Evolutionary conservation across 2,888 invertebrate species (phyloP).

Genomic region (Panorpa germanica): DNA sequence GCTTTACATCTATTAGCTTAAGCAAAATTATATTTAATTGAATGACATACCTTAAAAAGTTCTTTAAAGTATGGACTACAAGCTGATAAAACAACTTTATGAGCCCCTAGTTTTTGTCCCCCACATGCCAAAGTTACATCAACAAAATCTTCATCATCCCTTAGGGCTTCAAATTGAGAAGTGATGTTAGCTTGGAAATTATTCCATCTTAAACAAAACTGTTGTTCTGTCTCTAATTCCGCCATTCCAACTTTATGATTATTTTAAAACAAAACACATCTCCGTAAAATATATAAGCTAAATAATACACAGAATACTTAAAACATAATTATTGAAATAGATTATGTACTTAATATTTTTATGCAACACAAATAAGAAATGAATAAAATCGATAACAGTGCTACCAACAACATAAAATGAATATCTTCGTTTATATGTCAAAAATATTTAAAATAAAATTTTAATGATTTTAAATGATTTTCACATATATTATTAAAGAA

Average conservation of each 20-base stretch:
- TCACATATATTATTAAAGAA: too few species aligned
- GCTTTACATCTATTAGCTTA: too few species aligned
- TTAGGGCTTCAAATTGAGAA: constrained; percentile 66
- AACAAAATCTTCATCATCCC: constrained; percentile 74
- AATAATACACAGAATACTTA: neutral
- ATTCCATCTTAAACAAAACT: constrained; percentile 81
- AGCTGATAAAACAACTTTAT: too few species aligned
- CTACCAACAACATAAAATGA: too few species aligned
- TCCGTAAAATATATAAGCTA: neutral
- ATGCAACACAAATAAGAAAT: too few species aligned
- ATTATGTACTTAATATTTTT: neutral
- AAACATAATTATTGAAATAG: neutral
- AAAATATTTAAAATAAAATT: too few species aligned
- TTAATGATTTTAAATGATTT: too few species aligned
- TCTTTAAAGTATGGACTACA: constrained; percentile 81
- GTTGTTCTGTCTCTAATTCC: constrained; percentile 53
- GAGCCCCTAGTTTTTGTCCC: constrained; percentile 65
- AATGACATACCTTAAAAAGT: constrained; percentile 55
- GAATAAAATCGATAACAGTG: too few species aligned
- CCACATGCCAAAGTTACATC: constrained; percentile 78
- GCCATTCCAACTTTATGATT: constrained; percentile 39
- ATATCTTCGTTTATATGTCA: too few species aligned
- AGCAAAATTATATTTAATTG: constrained; percentile 36
- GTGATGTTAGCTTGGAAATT: constrained; percentile 77
- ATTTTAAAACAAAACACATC: neutral